Conservation (phyloP, 2,797 vertebrate genomes). For the Craterocephalus amniculus region DNA sequence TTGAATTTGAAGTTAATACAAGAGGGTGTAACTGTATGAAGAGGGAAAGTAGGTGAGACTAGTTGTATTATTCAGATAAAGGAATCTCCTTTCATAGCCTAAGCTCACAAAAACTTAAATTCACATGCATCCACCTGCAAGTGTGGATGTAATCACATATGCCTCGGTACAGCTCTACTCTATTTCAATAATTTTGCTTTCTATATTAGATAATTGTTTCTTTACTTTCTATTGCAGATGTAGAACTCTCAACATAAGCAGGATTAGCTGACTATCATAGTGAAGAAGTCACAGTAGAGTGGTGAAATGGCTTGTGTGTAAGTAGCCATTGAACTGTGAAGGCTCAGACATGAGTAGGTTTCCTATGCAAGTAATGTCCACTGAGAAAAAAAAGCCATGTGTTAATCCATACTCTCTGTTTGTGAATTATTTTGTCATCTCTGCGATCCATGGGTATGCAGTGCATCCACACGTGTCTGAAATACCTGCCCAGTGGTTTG, state of each 20-base stretch:
- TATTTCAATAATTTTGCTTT: background rate
- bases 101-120: background rate
- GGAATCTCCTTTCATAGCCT: too few species aligned
- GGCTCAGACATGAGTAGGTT: background rate
- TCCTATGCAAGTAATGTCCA: background rate
- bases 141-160: background rate
- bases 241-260: background rate
- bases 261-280: background rate
- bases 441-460: background rate
- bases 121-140: background rate
- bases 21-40: background rate
- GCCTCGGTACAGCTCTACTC: background rate
- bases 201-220: background rate
- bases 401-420: background rate
- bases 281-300: background rate
- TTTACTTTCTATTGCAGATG: background rate
- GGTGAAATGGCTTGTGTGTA: background rate
- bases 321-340: background rate
- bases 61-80: slow-evolving; percentile 16
- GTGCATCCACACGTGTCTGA: background rate
- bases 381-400: background rate
- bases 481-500: background rate
- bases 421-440: background rate
- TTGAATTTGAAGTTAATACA: slow-evolving; percentile 3
- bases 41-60: slow-evolving; percentile 24